Percentiles rank a stretch among this genome's conserved stretches.
phyloP scores from a whole-genome alignment of 2,888 invertebrate species.

The Ectemnius continuus region DNA sequence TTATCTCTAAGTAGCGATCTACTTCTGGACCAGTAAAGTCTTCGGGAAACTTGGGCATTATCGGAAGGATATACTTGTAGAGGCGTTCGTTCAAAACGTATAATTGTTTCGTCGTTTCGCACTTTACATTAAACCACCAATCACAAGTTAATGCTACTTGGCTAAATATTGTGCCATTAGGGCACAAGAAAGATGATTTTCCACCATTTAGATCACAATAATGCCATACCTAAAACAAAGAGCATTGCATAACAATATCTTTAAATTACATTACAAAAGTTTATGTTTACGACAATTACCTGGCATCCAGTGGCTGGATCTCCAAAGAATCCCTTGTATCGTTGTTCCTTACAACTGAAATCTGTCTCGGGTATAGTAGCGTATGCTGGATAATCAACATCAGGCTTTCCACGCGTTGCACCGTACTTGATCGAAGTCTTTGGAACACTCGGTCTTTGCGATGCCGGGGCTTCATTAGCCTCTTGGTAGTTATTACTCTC shows the following conservation, averaged over 20 bases:
- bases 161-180: slow-evolving; percentile 94
- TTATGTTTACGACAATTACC: slow-evolving; percentile 76
- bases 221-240: slow-evolving; percentile 87
- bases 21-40: slow-evolving; percentile 93
- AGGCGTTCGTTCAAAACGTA: slow-evolving; percentile 93
- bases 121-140: slow-evolving; percentile 96
- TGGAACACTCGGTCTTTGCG: slow-evolving; percentile 43
- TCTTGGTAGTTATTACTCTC: slow-evolving; percentile 55
- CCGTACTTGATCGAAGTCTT: slow-evolving; percentile 69
- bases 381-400: slow-evolving; percentile 89
- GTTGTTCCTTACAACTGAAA: slow-evolving; percentile 90
- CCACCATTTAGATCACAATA: slow-evolving; percentile 95
- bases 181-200: slow-evolving; percentile 93
- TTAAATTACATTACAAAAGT: background rate
- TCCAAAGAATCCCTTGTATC: slow-evolving; percentile 94
- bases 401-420: slow-evolving; percentile 81
- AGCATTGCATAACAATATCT: slow-evolving; percentile 47
- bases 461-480: slow-evolving; percentile 44
- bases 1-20: slow-evolving; percentile 90
- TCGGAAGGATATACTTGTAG: slow-evolving; percentile 92
- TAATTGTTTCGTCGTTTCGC: slow-evolving; percentile 89
- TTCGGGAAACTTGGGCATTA: slow-evolving; percentile 93
- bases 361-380: slow-evolving; percentile 86
- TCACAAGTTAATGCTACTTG: slow-evolving; percentile 93
- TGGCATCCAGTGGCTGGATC: slow-evolving; percentile 93